Conservation (phyloP, 53 echinoderm and acorn worm species). For the Glandiceps talaboti region DNA sequence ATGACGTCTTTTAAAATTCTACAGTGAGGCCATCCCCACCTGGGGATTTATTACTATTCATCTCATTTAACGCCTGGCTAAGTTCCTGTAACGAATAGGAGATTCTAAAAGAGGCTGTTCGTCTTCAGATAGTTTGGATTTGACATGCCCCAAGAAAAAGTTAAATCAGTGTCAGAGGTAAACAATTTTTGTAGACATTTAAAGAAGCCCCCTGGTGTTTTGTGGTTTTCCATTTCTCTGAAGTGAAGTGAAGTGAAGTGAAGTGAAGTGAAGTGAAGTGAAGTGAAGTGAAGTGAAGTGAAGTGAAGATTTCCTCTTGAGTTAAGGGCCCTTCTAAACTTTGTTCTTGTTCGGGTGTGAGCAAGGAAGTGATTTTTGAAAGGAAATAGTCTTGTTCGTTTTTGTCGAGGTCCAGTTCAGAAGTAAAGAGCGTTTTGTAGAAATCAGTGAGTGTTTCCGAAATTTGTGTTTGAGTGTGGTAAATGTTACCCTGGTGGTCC, state of each 20-base stretch:
- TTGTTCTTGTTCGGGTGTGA: neutral
- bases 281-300: no score
- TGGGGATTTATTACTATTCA: no score
- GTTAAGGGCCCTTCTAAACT: neutral
- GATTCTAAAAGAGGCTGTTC: no score
- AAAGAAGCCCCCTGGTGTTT: slow-evolving; percentile 27
- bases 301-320: neutral
- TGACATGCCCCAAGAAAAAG: no score
- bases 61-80: no score
- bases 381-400: neutral
- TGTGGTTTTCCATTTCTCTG: slow-evolving; percentile 16
- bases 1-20: slow-evolving; percentile 30
- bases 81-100: no score
- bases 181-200: no score
- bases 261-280: no score
- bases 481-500: neutral
- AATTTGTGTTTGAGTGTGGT: neutral
- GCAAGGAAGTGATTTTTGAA: neutral
- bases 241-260: no score
- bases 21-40: slow-evolving; percentile 25
- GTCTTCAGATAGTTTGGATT: no score
- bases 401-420: neutral
- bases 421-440: neutral
- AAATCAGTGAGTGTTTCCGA: neutral
- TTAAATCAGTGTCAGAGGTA: no score